Base-by-base conservation (phyloP, 1,140 invertebrate species). In the Liolophura sinensis region DNA sequence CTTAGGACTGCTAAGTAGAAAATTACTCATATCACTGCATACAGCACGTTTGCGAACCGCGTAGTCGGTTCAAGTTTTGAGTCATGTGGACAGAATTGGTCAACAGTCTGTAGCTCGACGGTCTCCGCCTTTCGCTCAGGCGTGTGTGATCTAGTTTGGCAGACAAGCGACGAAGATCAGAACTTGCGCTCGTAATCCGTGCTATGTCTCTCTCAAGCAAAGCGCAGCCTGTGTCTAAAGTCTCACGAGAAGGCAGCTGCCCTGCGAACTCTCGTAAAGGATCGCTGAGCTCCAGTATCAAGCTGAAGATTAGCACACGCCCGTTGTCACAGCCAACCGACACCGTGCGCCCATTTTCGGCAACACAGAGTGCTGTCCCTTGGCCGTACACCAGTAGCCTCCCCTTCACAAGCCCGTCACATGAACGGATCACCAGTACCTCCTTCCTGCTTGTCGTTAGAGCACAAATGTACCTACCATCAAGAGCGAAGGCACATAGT, bases 331-430 rank as follows among this genome's bases (percentile, higher is more conserved):
- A 79, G 7, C 80, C 78, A 4, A 82, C 74, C 24, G 72, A 69
- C 51, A 83, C 67, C 4, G 80, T 82, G 15, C 79, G 67, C n/a
- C 78, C 80, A 59, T 83, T 80, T n/a, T 67, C 68, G n/a, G 65
- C 74, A 6, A 80, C 73, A 15, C 68, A 56, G 4, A 82, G n/a
- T 51, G 72, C 73, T 0, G 70, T 69, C 15, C 73, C 81, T 20
- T 61, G 54, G 1, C 80, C 78, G 67, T 82, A 79, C 9, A 83
- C 68, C 56, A 74, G 72, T 20, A 80, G 22, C 3, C 69, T 68
- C 18, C 71, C 76, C 40, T 67, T 67, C 27, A 54, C 20, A 16
- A 51, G 20, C 0, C 68, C 67, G 52, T 68, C 48, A 18, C 18
- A 48, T 20, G 57, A 48, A 6, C 78, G 68, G 27, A 71, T 64